These are phyloP conservation scores for Corapipo altera DNA, from an alignment of 2,113 vertebrate genomes.

Conservation along the genomic window DNA sequence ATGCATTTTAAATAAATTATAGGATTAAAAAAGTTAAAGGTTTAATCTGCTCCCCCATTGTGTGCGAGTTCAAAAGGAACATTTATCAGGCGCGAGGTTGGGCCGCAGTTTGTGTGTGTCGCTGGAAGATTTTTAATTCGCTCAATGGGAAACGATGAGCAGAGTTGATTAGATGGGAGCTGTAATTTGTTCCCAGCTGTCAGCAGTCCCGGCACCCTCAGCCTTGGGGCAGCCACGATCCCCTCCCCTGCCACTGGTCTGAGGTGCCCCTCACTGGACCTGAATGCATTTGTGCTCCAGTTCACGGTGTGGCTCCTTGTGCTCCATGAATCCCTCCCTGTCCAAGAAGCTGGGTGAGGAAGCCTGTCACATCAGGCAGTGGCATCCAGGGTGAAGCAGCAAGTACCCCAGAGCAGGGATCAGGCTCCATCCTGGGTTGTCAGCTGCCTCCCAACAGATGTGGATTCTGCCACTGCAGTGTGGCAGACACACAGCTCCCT, in stretches of 20 bases:
- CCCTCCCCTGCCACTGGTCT: not conserved
- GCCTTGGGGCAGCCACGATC: not conserved
- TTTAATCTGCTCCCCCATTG: not conserved
- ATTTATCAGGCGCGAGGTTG: not conserved
- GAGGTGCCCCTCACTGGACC: not conserved
- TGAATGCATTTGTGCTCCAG: not conserved
- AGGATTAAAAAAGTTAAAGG: constrained; percentile 1
- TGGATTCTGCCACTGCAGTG: not conserved
- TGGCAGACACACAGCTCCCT: not conserved
- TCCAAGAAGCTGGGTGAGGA: not conserved
- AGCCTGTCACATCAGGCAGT: not conserved
- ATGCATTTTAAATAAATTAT: constrained; percentile 6
- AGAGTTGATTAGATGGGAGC: constrained; percentile 29
- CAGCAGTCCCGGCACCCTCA: not conserved
- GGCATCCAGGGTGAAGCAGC: not conserved
- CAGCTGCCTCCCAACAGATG: not conserved
- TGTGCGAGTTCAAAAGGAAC: constrained; percentile 7
- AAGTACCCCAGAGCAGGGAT: not conserved
- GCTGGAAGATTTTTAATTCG: constrained; percentile 34
- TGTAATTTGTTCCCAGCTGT: not conserved
- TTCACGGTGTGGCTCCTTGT: not conserved
- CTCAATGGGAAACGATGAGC: not conserved
- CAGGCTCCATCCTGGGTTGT: accelerated
- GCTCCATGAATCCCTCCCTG: not conserved
- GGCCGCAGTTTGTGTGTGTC: not conserved